phyloP scores from a whole-genome alignment of 35 echinoderm and acorn worm genomes.

The Heliocidaris erythrogramma region DNA sequence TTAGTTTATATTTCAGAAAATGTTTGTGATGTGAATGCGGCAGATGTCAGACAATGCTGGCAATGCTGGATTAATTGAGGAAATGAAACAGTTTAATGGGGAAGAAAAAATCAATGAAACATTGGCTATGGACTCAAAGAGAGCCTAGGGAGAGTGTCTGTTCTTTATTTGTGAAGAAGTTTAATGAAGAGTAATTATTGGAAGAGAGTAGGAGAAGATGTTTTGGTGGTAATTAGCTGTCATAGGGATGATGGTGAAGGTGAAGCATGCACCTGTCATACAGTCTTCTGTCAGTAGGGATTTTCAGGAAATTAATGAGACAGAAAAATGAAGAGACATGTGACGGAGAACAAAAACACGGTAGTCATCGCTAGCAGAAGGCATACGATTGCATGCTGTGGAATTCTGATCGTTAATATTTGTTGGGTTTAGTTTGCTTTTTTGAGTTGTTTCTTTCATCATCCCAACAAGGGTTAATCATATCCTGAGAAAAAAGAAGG shows the following conservation, averaged over 20 bases:
- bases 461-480: slow-evolving; percentile 26
- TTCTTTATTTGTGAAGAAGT: slow-evolving; percentile 19
- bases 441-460: slow-evolving; percentile 18
- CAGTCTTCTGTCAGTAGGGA: slow-evolving; percentile 6
- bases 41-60: background rate
- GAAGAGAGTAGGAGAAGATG: background rate
- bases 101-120: slow-evolving; percentile 14
- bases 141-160: background rate
- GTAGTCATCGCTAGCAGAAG: slow-evolving; percentile 11
- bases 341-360: slow-evolving; percentile 19
- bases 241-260: slow-evolving; percentile 7
- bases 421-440: slow-evolving; percentile 23
- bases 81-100: slow-evolving; percentile 35
- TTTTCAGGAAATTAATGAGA: slow-evolving; percentile 53
- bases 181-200: slow-evolving; percentile 32
- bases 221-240: slow-evolving; percentile 52
- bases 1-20: background rate
- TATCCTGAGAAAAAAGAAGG: background rate
- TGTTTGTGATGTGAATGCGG: background rate
- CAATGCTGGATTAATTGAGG: slow-evolving; percentile 28
- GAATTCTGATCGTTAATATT: slow-evolving; percentile 22
- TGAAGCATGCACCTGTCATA: slow-evolving; percentile 40
- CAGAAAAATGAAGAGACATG: slow-evolving; percentile 28
- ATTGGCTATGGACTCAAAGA: background rate
- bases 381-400: background rate